These are phyloP conservation scores for Chondrosia reniformis DNA, from an alignment of 37 sponge, comb jelly and placozoan genomes.

Conservation along the genomic window DNA sequence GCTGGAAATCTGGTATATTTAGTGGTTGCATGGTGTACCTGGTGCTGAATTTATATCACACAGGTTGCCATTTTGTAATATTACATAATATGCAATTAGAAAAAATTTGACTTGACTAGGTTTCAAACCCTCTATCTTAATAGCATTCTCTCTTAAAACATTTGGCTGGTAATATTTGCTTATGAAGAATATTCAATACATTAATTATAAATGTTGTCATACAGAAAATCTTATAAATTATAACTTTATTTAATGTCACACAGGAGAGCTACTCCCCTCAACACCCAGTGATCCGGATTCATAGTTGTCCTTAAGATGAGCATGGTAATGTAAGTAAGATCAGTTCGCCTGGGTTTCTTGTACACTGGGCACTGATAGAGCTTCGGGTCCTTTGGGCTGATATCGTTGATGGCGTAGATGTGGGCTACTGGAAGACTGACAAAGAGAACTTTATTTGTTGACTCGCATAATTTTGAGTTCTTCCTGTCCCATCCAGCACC, in stretches of 20 bases:
- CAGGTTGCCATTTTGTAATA: no score
- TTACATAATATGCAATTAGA: no score
- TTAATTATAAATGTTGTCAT: no score
- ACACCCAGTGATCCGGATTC: conserved; percentile 92
- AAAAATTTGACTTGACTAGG: no score
- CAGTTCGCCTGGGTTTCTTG: conserved; percentile 97
- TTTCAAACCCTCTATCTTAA: no score
- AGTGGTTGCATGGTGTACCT: no score
- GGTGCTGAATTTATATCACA: no score
- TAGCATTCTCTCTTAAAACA: no score
- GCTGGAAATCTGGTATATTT: no score
- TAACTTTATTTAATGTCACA: conserved; percentile 97
- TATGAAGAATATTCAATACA: no score
- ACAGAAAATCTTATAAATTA: no score
- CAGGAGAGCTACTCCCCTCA: conserved; percentile 94
- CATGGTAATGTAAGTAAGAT: conserved; percentile 94
- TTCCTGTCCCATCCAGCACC: conserved; percentile 98
- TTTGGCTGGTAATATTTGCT: no score
- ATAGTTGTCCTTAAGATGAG: conserved; percentile 72
- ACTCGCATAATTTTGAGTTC: conserved; percentile 67
- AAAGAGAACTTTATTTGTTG: conserved; percentile 93
- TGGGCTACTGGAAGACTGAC: conserved; percentile 83
- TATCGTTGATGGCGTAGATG: conserved; percentile 87
- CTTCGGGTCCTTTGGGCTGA: conserved; percentile 65
- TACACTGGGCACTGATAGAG: conserved; percentile 97